phyloP scores from a whole-genome alignment of 2,888 invertebrate genomes.

The Lepidochitona cinerea region DNA sequence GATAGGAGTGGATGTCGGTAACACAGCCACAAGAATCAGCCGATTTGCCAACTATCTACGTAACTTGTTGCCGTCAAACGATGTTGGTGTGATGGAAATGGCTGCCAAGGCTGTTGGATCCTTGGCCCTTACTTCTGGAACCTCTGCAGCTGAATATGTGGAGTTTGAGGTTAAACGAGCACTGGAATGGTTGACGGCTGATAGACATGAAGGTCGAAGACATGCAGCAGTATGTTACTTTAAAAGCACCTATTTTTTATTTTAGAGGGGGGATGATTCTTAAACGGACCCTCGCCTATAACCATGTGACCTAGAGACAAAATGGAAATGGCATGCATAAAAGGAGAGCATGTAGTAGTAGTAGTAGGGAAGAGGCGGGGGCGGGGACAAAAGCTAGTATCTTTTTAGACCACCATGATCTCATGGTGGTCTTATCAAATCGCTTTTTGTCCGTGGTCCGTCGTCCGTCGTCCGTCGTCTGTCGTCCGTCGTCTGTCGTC shows the following conservation, averaged over 20 bases:
- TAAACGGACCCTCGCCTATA: too few species aligned
- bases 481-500: too few species aligned
- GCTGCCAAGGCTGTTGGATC: conserved; percentile 96
- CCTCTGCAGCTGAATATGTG: conserved; percentile 96
- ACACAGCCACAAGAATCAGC: conserved; percentile 89
- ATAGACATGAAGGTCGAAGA: conserved; percentile 88
- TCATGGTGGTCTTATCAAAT: too few species aligned
- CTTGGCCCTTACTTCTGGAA: conserved; percentile 85
- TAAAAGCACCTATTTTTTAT: neutral
- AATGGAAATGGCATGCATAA: too few species aligned
- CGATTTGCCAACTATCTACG: conserved; percentile 94
- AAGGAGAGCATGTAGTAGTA: too few species aligned
- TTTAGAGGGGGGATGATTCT: neutral
- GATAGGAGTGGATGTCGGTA: conserved; percentile 93
- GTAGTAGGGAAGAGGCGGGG: too few species aligned
- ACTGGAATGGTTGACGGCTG: conserved; percentile 94
- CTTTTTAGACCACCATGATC: too few species aligned
- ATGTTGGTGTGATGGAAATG: conserved; percentile 94
- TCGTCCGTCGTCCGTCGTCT: too few species aligned
- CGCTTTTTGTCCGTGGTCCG: too few species aligned
- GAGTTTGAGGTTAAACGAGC: conserved; percentile 97
- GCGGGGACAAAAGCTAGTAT: too few species aligned
- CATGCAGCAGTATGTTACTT: conserved; percentile 83
- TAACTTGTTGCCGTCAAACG: conserved; percentile 89
- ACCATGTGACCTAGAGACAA: too few species aligned